Evolutionary conservation across 1,140 invertebrate genomes (phyloP), one percentile per base, ranked within the genome.

Genomic region (Trachymyrmex septentrionalis): DNA sequence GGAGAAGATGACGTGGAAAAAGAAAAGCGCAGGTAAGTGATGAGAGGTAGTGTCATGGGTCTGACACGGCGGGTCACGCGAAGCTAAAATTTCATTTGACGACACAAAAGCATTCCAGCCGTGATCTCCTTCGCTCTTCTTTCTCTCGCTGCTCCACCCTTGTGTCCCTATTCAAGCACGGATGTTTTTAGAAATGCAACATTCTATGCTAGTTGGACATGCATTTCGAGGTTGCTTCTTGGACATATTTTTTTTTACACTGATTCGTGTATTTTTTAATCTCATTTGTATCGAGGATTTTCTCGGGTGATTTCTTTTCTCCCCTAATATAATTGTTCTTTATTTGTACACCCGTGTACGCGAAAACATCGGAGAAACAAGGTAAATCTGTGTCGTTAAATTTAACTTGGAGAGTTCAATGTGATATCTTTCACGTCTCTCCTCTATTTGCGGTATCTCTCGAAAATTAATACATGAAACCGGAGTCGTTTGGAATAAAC

Each of bases 51-150:
- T 85, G 81, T 85, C 34, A 48, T 30, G 48, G 48, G 55, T 73
- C 34, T 59, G 61, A 72, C 72, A 21, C 57, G 55, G 30, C 34
- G 21, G 69, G 86, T 87, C 86, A 85, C 86, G 86, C 81, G 72
- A 85, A 61, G 61, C 61, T 85, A 57, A 64, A 69, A 77, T 88
- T 77, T 81, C 66, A 55, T 72, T 50, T 75, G 84, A 59, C 85
- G 85, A 61, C 77, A 86, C 80, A 84, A 84, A 84, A 84, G 80
- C 80, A 55, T 84, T 84, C 38, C 69, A 84, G 69, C 38, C 53
- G 55, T 63, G 80, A 84, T 84, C 80, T 84, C 69, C 69, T 16
- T 50, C 55, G 55, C 48, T 24, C 38, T 59, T n/a, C n/a, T 75
- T 16, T 38, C 71, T 38, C 71, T 73, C 50, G 50, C 19, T 55